phyloP scores from a whole-genome alignment of 2,113 vertebrate genomes.

The Meleagris gallopavo region DNA sequence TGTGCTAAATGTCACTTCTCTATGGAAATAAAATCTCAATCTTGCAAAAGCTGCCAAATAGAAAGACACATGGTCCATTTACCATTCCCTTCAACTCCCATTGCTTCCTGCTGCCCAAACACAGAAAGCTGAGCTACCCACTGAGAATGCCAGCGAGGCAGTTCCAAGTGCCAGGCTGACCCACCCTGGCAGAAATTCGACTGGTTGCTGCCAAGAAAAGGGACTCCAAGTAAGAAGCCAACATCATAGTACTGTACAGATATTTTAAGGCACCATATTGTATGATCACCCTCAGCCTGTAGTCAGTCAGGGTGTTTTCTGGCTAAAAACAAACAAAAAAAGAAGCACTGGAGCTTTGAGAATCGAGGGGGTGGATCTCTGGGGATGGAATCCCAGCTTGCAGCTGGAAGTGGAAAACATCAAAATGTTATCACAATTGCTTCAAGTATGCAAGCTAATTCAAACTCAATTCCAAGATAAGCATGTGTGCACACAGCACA shows the following conservation, averaged over 20 bases:
- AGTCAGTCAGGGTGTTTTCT: background rate
- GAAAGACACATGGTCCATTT: background rate
- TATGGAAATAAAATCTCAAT: background rate
- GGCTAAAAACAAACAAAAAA: background rate
- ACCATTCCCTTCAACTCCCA: background rate
- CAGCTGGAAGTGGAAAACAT: slow-evolving; percentile 55
- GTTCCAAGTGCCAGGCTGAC: slow-evolving; percentile 32
- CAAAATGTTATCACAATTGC: slow-evolving; percentile 45
- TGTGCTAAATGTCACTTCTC: background rate
- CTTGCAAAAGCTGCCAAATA: background rate
- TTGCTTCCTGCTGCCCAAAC: slow-evolving; percentile 12
- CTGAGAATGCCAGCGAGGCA: slow-evolving; percentile 49
- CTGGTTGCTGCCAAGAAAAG: slow-evolving; percentile 4
- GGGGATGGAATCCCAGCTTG: slow-evolving; percentile 41
- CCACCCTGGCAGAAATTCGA: slow-evolving; percentile 10
- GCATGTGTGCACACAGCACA: background rate
- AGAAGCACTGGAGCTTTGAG: background rate
- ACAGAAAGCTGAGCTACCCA: slow-evolving; percentile 51
- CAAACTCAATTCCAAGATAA: slow-evolving; percentile 43
- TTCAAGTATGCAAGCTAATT: slow-evolving; percentile 38
- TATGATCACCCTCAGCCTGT: background rate
- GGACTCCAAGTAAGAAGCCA: background rate
- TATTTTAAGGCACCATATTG: slow-evolving; percentile 27
- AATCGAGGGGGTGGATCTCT: slow-evolving; percentile 25
- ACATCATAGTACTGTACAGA: slow-evolving; percentile 11